Evolutionary conservation across 2,797 vertebrate genomes (phyloP).

Genomic region (Coranthus polyacanthus): DNA sequence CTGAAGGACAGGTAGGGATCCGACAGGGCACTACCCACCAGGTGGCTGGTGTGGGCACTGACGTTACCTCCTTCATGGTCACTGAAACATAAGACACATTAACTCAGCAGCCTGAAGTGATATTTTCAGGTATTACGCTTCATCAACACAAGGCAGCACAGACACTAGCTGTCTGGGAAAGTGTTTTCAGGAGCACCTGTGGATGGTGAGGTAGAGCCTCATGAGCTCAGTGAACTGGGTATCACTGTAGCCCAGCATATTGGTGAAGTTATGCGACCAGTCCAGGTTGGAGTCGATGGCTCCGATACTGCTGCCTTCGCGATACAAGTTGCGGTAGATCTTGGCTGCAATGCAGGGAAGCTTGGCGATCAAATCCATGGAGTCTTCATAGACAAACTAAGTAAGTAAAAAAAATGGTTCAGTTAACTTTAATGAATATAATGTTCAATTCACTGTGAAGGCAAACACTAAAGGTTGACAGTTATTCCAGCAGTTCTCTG

Average conservation of each 20-base stretch:
- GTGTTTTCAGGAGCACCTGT: slow-evolving; percentile 86
- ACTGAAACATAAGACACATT: slow-evolving; percentile 72
- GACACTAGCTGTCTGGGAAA: no score
- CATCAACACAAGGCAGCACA: slow-evolving; percentile 5
- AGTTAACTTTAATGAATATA: no score
- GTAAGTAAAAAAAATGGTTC: no score
- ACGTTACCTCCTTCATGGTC: slow-evolving; percentile 98
- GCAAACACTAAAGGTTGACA: no score
- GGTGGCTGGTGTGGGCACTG: slow-evolving; percentile 95
- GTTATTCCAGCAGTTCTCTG: no score
- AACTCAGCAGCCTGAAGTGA: not conserved
- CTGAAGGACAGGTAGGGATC: slow-evolving; percentile 97
- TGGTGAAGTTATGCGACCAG: slow-evolving; percentile 98
- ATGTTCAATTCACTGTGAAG: no score
- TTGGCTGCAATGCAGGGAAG: slow-evolving; percentile 96
- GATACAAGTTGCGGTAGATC: slow-evolving; percentile 97
- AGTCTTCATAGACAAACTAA: slow-evolving; percentile 95
- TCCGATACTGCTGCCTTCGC: slow-evolving; percentile 96
- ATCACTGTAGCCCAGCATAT: slow-evolving; percentile 97
- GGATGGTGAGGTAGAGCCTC: slow-evolving; percentile 98
- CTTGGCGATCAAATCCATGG: slow-evolving; percentile 98
- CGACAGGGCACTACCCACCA: slow-evolving; percentile 95
- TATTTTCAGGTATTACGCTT: not conserved
- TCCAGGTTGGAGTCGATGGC: slow-evolving; percentile 96
- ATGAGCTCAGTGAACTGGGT: slow-evolving; percentile 95